Conservation (phyloP, 2,888 invertebrate genomes). For the Herminia tarsipennalis region DNA sequence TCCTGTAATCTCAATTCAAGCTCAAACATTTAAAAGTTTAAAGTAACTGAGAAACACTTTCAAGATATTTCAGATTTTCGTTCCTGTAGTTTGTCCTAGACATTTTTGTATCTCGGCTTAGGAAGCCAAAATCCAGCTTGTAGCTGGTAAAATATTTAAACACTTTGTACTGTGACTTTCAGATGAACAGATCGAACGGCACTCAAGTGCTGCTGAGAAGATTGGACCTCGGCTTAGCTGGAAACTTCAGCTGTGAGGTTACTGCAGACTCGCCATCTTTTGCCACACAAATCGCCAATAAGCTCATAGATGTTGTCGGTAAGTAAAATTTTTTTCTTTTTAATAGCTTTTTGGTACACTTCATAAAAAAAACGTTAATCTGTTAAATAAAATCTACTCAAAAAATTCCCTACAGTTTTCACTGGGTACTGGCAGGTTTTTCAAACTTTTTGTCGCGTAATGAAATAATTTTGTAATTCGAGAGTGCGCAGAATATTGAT, state of each 20-base stretch:
- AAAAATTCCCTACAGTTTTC: no score
- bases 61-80: no score
- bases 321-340: no score
- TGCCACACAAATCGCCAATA: conserved; percentile 87
- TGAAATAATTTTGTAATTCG: no score
- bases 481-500: no score
- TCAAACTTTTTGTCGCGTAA: no score
- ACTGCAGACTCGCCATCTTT: conserved; percentile 90
- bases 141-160: conserved; percentile 5
- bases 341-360: background rate
- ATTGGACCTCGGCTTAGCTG: conserved; percentile 89
- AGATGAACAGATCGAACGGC: conserved; percentile 90
- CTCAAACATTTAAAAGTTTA: background rate
- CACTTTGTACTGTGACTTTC: conserved; percentile 56
- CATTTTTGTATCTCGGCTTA: background rate
- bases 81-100: background rate
- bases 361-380: no score
- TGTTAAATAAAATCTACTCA: no score
- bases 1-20: no score
- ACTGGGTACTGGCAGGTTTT: no score
- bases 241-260: conserved; percentile 93
- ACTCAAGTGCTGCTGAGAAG: conserved; percentile 90
- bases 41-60: background rate
- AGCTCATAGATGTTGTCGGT: conserved; percentile 91
- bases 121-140: background rate